phyloP scores from a whole-genome alignment of 2,113 vertebrate genomes.

The Ia io region DNA sequence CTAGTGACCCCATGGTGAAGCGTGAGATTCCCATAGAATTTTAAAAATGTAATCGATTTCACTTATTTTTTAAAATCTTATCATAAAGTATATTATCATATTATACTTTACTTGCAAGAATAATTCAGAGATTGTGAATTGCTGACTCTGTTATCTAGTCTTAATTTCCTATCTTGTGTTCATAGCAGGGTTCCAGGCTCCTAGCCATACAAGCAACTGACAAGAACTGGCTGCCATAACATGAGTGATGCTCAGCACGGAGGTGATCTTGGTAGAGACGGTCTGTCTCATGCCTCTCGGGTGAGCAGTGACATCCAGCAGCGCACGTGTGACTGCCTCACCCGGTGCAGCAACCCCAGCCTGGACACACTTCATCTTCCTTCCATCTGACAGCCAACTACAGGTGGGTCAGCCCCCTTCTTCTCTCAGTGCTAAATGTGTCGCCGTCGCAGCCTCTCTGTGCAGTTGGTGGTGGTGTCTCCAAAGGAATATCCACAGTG shows the following conservation, averaged over 20 bases:
- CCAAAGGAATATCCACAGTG: neutral
- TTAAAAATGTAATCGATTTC: neutral
- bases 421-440: neutral
- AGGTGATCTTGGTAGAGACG: neutral
- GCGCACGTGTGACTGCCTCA: neutral
- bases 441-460: neutral
- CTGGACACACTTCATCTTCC: neutral
- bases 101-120: slow-evolving; percentile 5
- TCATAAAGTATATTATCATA: neutral
- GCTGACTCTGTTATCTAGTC: neutral
- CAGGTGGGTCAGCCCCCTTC: neutral
- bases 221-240: neutral
- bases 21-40: neutral
- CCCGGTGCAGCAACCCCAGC: neutral
- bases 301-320: neutral
- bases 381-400: neutral
- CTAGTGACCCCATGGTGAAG: neutral
- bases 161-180: neutral
- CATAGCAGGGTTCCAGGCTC: neutral
- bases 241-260: neutral
- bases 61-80: neutral
- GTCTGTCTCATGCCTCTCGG: neutral
- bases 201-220: neutral
- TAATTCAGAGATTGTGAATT: slow-evolving; percentile 35
- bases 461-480: neutral